phyloP scores from a whole-genome alignment of 2,113 vertebrate genomes.

The Etheostoma cragini region DNA sequence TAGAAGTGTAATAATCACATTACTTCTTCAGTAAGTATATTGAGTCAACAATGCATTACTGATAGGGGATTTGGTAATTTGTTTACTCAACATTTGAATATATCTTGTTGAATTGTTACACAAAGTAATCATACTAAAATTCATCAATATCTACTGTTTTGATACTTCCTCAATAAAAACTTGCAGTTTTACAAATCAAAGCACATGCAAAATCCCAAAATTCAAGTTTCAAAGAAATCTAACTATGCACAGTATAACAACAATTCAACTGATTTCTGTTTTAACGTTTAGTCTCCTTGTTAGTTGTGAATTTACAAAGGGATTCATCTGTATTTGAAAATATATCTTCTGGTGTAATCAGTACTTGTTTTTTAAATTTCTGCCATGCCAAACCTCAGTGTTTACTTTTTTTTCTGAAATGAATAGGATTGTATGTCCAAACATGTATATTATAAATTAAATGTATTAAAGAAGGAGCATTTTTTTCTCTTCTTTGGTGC shows the following conservation, averaged over 20 bases:
- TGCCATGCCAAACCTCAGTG: constrained; percentile 8
- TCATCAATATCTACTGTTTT: neutral
- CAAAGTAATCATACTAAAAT: neutral
- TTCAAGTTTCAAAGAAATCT: neutral
- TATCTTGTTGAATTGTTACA: neutral
- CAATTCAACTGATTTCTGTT: neutral
- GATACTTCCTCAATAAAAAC: neutral
- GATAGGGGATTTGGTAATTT: neutral
- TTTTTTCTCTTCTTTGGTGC: neutral
- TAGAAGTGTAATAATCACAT: neutral
- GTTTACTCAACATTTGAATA: neutral
- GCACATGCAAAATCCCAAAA: neutral
- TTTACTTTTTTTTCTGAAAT: constrained; percentile 16
- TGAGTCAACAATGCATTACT: neutral
- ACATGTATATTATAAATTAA: neutral
- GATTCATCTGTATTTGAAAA: constrained; percentile 1
- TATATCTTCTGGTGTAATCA: neutral
- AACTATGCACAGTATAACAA: neutral
- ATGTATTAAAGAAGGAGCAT: neutral
- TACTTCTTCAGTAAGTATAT: neutral
- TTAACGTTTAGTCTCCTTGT: neutral
- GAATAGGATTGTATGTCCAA: neutral
- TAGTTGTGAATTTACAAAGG: constrained; percentile 2
- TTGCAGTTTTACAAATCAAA: neutral
- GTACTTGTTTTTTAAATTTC: neutral